Evolutionary conservation across 2,797 vertebrate species (phyloP), one percentile per base, ranked within the genome.

Genomic region (Alcedo quadribrachys): DNA sequence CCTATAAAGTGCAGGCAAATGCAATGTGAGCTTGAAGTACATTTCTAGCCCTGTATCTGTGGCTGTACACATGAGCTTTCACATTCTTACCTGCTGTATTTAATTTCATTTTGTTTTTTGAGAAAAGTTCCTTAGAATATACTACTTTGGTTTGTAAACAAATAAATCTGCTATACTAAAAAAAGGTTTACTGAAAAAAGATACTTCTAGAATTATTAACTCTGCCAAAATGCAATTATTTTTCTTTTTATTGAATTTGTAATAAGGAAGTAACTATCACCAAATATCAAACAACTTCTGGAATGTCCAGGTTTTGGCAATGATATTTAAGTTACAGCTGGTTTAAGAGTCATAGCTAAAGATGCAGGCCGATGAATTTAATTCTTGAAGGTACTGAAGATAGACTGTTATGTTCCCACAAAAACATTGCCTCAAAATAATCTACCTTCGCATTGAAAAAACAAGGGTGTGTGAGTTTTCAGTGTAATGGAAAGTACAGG

Each of bases 81-180:
- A 69, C 27, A 69, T 40, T 45, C 55, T 14, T 46, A 66, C 2
- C 18, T 30, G 2, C 4, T 43, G 5, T 24, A 12, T 4, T 37
- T 61, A 6, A 9, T 11, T 62, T 33, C 32, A 33, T 33, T 48
- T 13, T 17, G 3, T 5, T 5, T 11, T 40, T 58, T n/a, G 15
- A 77, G 19, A 11, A 15, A 75, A 12, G 20, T 51, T 55, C 71
- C 32, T n/a, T 12, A 27, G 2, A 1, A 1, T 6, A 2, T 1
- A 15, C 8, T 53, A 5, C 8, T 80, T 61, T 37, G 8, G 25
- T 60, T 82, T 12, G 40, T 75, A 76, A 66, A 15, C 25, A 27
- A 50, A 50, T 2, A 66, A 20, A 25, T 6, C 45, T 63, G 24
- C 24, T 33, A 6, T 13, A 40, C 5, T 10, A 53, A 27, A 3